Base-by-base conservation (phyloP, 1,140 invertebrate genomes). In the Drosophila grimshawi region DNA sequence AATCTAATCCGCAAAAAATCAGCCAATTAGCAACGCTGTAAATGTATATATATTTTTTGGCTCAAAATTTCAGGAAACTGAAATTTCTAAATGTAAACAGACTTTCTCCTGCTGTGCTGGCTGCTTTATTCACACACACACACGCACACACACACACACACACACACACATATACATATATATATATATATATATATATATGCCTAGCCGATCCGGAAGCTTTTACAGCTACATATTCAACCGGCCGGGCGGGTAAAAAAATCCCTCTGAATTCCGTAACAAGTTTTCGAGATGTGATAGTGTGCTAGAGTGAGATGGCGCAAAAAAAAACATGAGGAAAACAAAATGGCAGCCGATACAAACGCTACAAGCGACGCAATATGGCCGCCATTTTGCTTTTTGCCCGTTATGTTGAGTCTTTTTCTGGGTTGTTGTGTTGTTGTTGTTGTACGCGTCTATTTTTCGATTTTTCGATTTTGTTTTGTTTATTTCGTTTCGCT, bases 301-400 rank as follows among this genome's bases (percentile, higher is more conserved):
- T 62, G 64, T 32, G 39, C 10, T n/a, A n/a, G 55, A 65, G 68
- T 33, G 69, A 55, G 75, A 78, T 83, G 80, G 80, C 62, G 68
- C 6, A 27, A 45, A 51, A 46, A 29, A 45, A 35, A 33, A 2
- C 5, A 33, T 46, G 11, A 49, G 8, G 48, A 88, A 88, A 89
- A 88, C 85, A 88, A 88, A 88, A 88, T 88, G 83, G 85, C 83
- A 80, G 83, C 65, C 70, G 70, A 61, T 19, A 46, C 71, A 88
- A 82, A 79, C 83, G 76, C 55, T 74, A 89, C 76, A 83, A 80
- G 19, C 85, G 77, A 85, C 85, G 85, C 85, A 89, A 78, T 90
- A 85, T 89, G 85, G 85, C 79, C 74, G 85, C 85, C 85, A 89
- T 89, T 89, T 89, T 89, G 78, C 29, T 55, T 76, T 80, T 80